Percentiles rank a stretch among this genome's conserved stretches.
These are phyloP conservation scores for Macroglossus sobrinus DNA, from an alignment of 2,113 vertebrate genomes.

Conservation along the genomic window DNA sequence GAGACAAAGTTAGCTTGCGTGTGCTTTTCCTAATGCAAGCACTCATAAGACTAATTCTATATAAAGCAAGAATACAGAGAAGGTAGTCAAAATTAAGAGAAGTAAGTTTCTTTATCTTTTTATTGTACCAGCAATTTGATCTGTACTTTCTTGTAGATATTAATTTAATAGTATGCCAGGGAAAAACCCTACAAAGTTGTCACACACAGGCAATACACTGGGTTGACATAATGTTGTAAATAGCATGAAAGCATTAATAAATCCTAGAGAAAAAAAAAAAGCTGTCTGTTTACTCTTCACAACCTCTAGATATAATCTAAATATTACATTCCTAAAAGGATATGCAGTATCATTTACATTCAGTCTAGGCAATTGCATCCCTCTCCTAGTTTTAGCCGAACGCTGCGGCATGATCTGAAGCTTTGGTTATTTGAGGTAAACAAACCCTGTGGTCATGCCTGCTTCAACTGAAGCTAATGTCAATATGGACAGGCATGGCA, in stretches of 20 bases:
- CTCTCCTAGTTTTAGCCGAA: slow-evolving; percentile 31
- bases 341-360: slow-evolving; percentile 20
- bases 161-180: background rate
- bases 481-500: slow-evolving; percentile 27
- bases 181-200: background rate
- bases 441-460: slow-evolving; percentile 23
- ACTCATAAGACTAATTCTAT: background rate
- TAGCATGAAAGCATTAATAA: background rate
- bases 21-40: background rate
- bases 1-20: slow-evolving; percentile 1
- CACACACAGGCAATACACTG: background rate
- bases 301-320: slow-evolving; percentile 41
- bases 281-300: slow-evolving; percentile 35
- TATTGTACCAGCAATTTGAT: background rate
- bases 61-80: background rate
- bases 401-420: slow-evolving; percentile 21
- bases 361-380: slow-evolving; percentile 36
- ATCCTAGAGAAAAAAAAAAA: background rate
- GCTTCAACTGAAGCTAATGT: slow-evolving; percentile 41
- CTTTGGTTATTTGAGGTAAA: slow-evolving; percentile 56
- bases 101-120: background rate
- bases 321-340: slow-evolving; percentile 49
- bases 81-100: background rate
- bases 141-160: background rate
- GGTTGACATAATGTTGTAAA: slow-evolving; percentile 16